These are phyloP conservation scores for Esox masquinongy DNA, from an alignment of 2,797 vertebrate species.

Conservation along the genomic window DNA sequence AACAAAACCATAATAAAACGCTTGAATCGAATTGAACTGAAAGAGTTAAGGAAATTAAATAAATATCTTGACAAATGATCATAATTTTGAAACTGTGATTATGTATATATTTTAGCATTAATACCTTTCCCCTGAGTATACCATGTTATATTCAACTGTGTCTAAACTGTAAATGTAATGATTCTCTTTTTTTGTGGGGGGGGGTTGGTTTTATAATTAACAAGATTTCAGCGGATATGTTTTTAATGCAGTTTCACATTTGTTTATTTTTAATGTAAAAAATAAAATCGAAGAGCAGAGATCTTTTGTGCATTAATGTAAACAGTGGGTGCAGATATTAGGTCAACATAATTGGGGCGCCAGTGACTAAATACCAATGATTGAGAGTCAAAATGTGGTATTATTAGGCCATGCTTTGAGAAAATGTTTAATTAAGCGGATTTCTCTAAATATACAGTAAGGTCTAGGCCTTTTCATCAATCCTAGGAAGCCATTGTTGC, in stretches of 20 bases:
- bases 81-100: slow-evolving; percentile 11
- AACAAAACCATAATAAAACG: too few species aligned
- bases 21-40: too few species aligned
- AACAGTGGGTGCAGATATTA: neutral
- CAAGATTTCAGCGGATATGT: slow-evolving; percentile 53
- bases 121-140: slow-evolving; percentile 17
- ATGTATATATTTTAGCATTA: slow-evolving; percentile 19
- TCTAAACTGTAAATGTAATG: slow-evolving; percentile 52
- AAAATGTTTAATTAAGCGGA: neutral
- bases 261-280: slow-evolving; percentile 57
- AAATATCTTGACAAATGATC: too few species aligned
- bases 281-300: slow-evolving; percentile 17
- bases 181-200: slow-evolving; percentile 38
- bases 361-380: neutral
- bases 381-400: neutral
- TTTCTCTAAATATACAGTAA: neutral
- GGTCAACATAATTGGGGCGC: neutral
- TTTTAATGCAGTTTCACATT: neutral
- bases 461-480: neutral
- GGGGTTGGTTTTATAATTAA: slow-evolving; percentile 62
- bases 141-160: slow-evolving; percentile 32
- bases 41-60: too few species aligned
- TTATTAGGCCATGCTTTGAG: neutral
- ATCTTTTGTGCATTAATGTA: slow-evolving; percentile 1
- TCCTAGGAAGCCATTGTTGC: neutral